Evolutionary conservation across 1,140 invertebrate genomes (phyloP), one percentile per base, ranked within the genome.

Genomic region (Physella acuta): DNA sequence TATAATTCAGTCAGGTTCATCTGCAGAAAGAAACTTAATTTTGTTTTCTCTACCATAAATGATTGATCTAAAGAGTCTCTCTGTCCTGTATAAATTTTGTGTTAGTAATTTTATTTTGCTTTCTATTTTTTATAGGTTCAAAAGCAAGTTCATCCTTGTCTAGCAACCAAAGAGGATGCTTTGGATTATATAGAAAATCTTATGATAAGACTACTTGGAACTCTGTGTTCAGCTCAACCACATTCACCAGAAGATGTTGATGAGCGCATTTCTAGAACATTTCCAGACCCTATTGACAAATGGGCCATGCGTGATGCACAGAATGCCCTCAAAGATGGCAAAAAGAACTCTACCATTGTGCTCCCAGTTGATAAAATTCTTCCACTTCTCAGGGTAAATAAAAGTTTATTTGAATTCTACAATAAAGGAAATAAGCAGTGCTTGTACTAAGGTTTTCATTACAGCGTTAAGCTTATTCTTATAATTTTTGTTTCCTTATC

Each of bases 331-430:
- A 91, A 92, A 73, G 93, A 93, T 81, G 92, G 93, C 74, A 93
- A 92, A 78, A 93, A 93, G 82, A 93, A 94, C 74, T 91, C 91
- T 71, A 88, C 90, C 4, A 87, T 93, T 26, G 90, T 94, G 58
- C 86, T 96, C 71, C 95, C 95, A 33, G 90, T 92, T 3, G 95
- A 98, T 75, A 94, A 93, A 86, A 91, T 98, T 60, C 95, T 97
- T 84, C 90, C 92, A 59, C 82, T 97, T 73, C 85, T 97, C 59
- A 95, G 95, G 88, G 93, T 95, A 88, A 71, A 71, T 8, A 39
- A 63, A 55, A 8, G 24, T 55, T 55, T 14, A 30, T 55, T 55
- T 55, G 24, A 5, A 24, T 8, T n/a, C n/a, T n/a, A n/a, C n/a
- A n/a, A n/a, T n/a, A n/a, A n/a, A n/a, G n/a, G n/a, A n/a, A n/a